phyloP scores from a whole-genome alignment of 2,888 invertebrate species.

The Sialis lutaria region DNA sequence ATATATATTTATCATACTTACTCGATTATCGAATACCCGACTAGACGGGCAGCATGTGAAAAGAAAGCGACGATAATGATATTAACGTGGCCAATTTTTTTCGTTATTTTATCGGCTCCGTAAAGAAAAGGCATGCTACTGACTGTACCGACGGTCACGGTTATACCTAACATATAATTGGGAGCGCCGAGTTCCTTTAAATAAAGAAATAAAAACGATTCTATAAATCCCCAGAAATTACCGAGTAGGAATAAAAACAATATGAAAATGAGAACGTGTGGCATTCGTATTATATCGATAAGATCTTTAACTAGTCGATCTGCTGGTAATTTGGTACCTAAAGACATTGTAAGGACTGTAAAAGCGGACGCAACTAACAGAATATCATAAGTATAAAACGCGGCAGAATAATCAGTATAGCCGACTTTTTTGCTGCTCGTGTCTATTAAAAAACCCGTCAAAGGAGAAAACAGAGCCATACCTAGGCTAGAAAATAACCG shows the following conservation, averaged over 20 bases:
- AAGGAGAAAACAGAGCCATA: conserved; percentile 67
- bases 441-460: conserved; percentile 64
- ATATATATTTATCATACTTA: conserved; percentile 27
- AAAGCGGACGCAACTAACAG: conserved; percentile 54
- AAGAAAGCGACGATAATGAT: conserved; percentile 72
- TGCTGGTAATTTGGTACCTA: conserved; percentile 59
- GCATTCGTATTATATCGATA: conserved; percentile 56
- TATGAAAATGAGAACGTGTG: conserved; percentile 64
- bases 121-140: conserved; percentile 74
- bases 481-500: conserved; percentile 64
- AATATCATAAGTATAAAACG: conserved; percentile 68
- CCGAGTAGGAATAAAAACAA: conserved; percentile 67
- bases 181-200: conserved; percentile 70
- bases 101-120: conserved; percentile 67
- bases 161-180: conserved; percentile 65
- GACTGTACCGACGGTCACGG: conserved; percentile 68
- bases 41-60: conserved; percentile 64
- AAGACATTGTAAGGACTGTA: conserved; percentile 58
- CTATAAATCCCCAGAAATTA: conserved; percentile 78
- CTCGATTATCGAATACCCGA: conserved; percentile 75
- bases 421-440: conserved; percentile 45
- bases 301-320: conserved; percentile 63
- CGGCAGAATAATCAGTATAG: conserved; percentile 72
- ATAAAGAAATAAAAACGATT: conserved; percentile 74
- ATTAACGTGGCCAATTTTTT: conserved; percentile 65